A percentile compares a stretch with the other conserved stretches of the same genome.
Evolutionary conservation across 1,140 invertebrate species (phyloP).

Genomic region (Episyrphus balteatus): DNA sequence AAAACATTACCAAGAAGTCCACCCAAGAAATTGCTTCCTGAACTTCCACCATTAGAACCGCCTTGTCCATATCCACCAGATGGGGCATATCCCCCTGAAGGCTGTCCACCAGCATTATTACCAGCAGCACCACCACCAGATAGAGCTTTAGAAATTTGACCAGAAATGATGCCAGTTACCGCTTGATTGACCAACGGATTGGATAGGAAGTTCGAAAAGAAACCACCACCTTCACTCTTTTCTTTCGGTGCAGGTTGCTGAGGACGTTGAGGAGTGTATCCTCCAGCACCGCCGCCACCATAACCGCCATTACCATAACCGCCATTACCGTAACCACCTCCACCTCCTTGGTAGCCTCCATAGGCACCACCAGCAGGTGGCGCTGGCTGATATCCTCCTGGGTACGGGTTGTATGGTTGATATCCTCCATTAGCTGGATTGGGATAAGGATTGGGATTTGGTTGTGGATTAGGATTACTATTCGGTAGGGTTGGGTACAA

Average conservation of each 20-base stretch:
- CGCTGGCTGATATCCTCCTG: conserved; percentile 15
- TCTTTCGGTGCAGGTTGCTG: conserved; percentile 32
- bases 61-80: conserved; percentile 24
- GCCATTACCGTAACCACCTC: neutral
- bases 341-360: conserved; percentile 3
- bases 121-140: conserved; percentile 18
- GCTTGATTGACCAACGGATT: conserved; percentile 34
- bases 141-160: conserved; percentile 29
- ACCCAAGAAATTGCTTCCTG: conserved; percentile 19
- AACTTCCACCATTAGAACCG: conserved; percentile 19
- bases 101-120: conserved; percentile 2
- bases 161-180: conserved; percentile 32
- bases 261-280: conserved; percentile 3
- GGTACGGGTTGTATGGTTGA: conserved; percentile 17
- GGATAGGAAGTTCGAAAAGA: conserved; percentile 33
- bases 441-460: too few species aligned
- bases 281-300: conserved; percentile 3
- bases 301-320: conserved; percentile 7
- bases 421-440: conserved; percentile 4
- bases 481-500: conserved; percentile 30
- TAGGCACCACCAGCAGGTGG: conserved; percentile 12
- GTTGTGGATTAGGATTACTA: conserved; percentile 1
- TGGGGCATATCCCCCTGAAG: conserved; percentile 11
- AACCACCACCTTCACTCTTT: conserved; percentile 29
- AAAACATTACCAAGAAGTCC: conserved; percentile 22